phyloP scores from a whole-genome alignment of 2,797 vertebrate genomes.

The Ficedula albicollis region DNA sequence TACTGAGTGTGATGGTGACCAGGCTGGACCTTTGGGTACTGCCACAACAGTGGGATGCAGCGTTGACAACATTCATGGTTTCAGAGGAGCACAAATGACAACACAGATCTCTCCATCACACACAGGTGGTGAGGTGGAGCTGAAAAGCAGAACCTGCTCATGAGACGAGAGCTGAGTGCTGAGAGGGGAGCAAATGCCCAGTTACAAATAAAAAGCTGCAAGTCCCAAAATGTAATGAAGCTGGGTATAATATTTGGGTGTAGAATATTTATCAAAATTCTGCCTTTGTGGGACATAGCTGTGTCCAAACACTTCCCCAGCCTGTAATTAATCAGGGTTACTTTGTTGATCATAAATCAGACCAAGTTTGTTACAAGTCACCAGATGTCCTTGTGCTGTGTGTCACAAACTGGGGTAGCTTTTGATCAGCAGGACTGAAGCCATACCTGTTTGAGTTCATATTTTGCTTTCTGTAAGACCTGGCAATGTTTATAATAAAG shows the following conservation, averaged over 20 bases:
- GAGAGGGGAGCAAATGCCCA: not conserved
- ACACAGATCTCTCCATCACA: not conserved
- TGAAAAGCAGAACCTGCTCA: not conserved
- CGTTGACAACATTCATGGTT: not conserved
- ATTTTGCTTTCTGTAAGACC: not conserved
- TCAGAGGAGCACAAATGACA: not conserved
- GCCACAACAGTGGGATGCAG: not conserved
- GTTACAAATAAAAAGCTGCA: not conserved
- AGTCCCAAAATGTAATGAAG: not conserved
- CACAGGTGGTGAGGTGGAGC: not conserved
- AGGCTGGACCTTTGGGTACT: not conserved
- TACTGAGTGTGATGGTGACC: not conserved
- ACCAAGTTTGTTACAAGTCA: not conserved
- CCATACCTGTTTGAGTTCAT: not conserved
- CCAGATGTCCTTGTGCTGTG: not conserved
- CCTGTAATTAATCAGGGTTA: not conserved
- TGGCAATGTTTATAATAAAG: not conserved
- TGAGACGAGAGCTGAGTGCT: not conserved
- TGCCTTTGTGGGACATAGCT: not conserved
- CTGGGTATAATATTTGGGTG: not conserved
- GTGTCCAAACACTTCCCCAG: not conserved
- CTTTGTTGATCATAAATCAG: not conserved
- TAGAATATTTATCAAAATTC: not conserved
- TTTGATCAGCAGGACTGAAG: not conserved
- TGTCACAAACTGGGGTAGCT: not conserved